Base-by-base conservation (phyloP, 2,113 vertebrate genomes). In the Malaclemys terrapin region DNA sequence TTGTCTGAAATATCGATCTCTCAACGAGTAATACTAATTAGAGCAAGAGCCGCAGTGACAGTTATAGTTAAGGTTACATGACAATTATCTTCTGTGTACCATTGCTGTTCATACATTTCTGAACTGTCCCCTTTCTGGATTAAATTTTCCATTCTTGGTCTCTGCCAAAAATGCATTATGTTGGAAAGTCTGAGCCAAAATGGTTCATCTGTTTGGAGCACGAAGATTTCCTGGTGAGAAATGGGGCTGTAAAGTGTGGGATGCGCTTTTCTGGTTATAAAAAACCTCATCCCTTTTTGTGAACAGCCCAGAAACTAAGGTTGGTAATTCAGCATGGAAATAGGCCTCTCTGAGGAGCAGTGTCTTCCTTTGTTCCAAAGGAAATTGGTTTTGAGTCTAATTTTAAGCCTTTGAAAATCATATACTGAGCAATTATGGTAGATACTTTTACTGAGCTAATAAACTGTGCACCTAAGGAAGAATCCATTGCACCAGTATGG, bases 1-100 rank as follows among this genome's bases (percentile, higher is more conserved):
- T 80, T 85, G 82, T 84, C 45, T 11, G 57, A 84, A 84, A 59
- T 35, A 84, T 49, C 4, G 84, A 91, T 94, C 89, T 95, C 78
- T 86, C 19, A 54, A n/a, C 85, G 78, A 92, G 20, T 11, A 87
- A 17, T 38, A 76, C 84, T 96, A 93, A 95, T 95, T 96, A 69
- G 57, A 91, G 93, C 0, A 0, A 49, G 85, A 94, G 56, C 52
- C 79, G 54, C 42, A 88, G 81, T 0, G 1, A 29, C 49, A 86
- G 83, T 31, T 91, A 95, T 87, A 91, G 72, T 88, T 84, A 81
- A 93, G 84, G 86, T 69, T 87, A 89, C 80, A 45, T 45, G 95
- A 85, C 45, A 92, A 92, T 65, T 92, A 75, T 54, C 85, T 11
- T 24, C 7, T 35, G 50, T 35, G 52, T 93, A 69, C 78, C 78